Evolutionary conservation across 2,113 vertebrate genomes (phyloP), one percentile per base, ranked within the genome.

Genomic region (Lagopus leucura): DNA sequence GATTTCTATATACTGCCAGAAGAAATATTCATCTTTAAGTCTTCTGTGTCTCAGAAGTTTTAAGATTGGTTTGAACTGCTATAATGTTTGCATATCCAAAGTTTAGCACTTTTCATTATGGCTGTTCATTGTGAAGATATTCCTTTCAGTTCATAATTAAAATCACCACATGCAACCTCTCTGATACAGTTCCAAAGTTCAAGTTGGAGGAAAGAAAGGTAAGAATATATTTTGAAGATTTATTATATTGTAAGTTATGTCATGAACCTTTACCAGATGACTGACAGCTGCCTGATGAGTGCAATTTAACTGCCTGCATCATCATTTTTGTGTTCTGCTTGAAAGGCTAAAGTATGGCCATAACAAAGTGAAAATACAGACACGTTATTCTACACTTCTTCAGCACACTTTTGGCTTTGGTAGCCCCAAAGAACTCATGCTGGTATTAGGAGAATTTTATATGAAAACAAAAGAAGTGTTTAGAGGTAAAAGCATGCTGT

Each of bases 321-420:
- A 94, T 86, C 40, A 77, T 94, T 96, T 96, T 96, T 78, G 45
- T 21, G 74, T 89, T 96, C 89, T 86, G 63, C 55, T 84, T 86
- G 71, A 82, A 96, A 95, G 48, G 15, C 34, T 50, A 13, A 95
- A 92, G 22, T 61, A 78, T 85, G 11, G 36, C 94, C 89, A 91
- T 93, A 96, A 77, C 66, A 96, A 97, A 95, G 93, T 54, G 92
- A 96, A 97, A 96, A 84, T 82, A 86, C 13, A 88, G 77, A 82
- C 80, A 91, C 40, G 87, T 83, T 40, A 10, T 86, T 96, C 92
- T 20, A 88, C 81, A 69, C 80, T 80, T 79, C 80, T 96, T 96
- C 86, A 92, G 75, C 86, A 95, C 81, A 86, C 70, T 71, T 92
- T 97, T 96, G 92, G 75, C 89, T 90, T 86, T 93, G 93, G 74